Base-by-base conservation (phyloP, 2,113 vertebrate species). In the Rhodinocichla rosea region DNA sequence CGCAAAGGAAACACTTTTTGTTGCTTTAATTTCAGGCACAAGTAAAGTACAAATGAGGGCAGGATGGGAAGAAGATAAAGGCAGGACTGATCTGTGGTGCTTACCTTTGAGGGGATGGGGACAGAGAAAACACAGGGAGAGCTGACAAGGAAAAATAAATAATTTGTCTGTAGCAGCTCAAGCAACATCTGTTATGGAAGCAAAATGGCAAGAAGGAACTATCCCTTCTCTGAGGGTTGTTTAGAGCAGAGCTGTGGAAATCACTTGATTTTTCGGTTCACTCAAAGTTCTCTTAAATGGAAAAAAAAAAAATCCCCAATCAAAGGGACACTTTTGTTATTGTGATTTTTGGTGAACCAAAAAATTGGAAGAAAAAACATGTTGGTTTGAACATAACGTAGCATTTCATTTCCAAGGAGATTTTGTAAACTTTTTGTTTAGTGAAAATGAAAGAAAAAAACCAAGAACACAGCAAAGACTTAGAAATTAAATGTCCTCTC, bases 331-430 rank as follows among this genome's bases (percentile, higher is more conserved):
- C 65, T 68, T n/a, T 74, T 83, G 84, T 88, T 93, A 65, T 45
- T 92, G 49, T 64, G 83, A 89, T 82, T 92, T 89, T 84, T 94
- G 89, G 68, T 94, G 96, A 95, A 95, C 69, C 87, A 75, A 94
- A 91, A 94, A 83, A 84, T 60, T 52, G n/a, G 69, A 79, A 45
- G 12, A 64, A 75, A 84, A 80, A 64, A 4, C 44, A 40, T 23
- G 40, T 37, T 94, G 56, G 56, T 92, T 90, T 92, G 94, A 78
- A 68, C 49, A 50, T 84, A 89, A 71, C 0, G 4, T 69, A 44
- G 17, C n/a, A 13, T 94, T 92, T 92, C 3, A 76, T 78, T 91
- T 91, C 77, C 89, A 92, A 71, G 53, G 16, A 24, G 56, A 52
- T 92, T 92, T 92, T 79, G n/a, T 10, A 59, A 84, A 94, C 22